Percentiles rank a stretch among this genome's conserved stretches.
Conservation (phyloP, 2,888 invertebrate genomes). For the Leptinotarsa rubiginosa region DNA sequence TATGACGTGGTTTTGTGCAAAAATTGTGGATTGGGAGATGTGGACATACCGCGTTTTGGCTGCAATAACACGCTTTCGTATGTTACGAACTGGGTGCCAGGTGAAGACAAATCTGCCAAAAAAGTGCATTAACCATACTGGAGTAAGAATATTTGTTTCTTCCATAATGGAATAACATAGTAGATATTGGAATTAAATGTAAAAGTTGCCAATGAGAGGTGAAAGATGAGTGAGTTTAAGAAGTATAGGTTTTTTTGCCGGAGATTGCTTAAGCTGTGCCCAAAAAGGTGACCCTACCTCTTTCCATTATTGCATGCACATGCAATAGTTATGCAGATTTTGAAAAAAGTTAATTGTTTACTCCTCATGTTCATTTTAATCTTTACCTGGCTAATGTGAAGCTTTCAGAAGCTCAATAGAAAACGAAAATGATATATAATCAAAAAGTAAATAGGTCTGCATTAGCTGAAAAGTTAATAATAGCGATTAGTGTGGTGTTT, state of each 20-base stretch:
- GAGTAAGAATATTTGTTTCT: constrained; percentile 55
- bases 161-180: constrained; percentile 21
- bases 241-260: constrained; percentile 31
- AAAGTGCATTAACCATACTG: constrained; percentile 57
- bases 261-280: constrained; percentile 43
- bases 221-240: constrained; percentile 44
- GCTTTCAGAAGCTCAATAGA: constrained; percentile 13
- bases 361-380: not conserved
- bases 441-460: constrained; percentile 28
- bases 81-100: constrained; percentile 56
- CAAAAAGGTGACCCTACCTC: not conserved
- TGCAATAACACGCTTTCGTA: constrained; percentile 63
- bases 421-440: constrained; percentile 14
- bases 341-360: not conserved
- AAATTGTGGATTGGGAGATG: constrained; percentile 28
- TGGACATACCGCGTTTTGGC: constrained; percentile 56
- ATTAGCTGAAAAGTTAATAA: constrained; percentile 36
- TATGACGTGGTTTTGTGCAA: constrained; percentile 54
- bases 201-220: constrained; percentile 46
- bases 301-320: constrained; percentile 38
- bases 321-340: constrained; percentile 32
- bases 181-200: constrained; percentile 32
- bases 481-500: constrained; percentile 42
- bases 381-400: constrained; percentile 14
- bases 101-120: constrained; percentile 56